Evolutionary conservation across 2,888 invertebrate genomes (phyloP).

Genomic region (Reticulitermes lucifugus): DNA sequence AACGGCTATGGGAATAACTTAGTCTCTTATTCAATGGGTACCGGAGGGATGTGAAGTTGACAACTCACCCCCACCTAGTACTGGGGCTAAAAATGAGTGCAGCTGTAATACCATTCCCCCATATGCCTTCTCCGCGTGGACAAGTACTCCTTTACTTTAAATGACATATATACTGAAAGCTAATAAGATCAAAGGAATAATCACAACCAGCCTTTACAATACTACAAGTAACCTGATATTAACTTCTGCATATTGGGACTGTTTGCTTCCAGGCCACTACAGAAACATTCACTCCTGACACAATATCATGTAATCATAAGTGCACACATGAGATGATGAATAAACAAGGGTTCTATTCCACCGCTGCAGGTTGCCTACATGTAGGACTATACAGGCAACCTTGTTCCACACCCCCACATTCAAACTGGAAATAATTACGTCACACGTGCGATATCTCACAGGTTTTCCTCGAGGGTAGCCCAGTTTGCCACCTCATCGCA

Average conservation of each 20-base stretch:
- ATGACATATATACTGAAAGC: no score
- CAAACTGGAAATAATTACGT: neutral
- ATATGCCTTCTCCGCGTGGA: no score
- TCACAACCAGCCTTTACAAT: no score
- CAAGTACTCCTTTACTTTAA: no score
- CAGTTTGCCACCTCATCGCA: conserved; percentile 5
- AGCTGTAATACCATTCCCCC: no score
- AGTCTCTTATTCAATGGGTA: no score
- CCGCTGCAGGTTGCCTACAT: neutral
- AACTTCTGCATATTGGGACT: neutral
- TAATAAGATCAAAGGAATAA: no score
- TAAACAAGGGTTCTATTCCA: neutral
- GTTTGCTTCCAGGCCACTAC: neutral
- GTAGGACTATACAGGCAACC: neutral
- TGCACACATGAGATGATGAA: neutral
- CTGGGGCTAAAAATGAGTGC: no score
- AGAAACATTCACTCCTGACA: neutral
- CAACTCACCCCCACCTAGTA: no score
- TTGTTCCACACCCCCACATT: neutral
- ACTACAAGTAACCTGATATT: no score
- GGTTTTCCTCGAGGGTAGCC: neutral
- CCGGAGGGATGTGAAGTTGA: no score
- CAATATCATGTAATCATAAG: neutral
- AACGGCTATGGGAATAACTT: no score
- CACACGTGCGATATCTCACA: neutral